phyloP scores from a whole-genome alignment of 2,113 vertebrate species.

The Coregonus clupeaformis region DNA sequence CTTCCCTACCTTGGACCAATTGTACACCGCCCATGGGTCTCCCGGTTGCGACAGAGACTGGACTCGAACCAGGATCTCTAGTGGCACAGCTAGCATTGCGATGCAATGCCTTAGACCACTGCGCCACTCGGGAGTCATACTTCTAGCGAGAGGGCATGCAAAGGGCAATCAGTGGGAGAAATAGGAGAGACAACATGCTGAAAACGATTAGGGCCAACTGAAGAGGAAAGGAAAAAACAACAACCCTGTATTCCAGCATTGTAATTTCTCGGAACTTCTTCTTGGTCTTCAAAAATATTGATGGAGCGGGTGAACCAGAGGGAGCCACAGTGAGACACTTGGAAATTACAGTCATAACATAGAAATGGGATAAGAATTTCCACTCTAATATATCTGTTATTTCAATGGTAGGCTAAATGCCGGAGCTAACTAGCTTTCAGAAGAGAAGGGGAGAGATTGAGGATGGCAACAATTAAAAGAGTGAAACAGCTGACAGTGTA shows the following conservation, averaged over 20 bases:
- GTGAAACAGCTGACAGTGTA: slow-evolving; percentile 57
- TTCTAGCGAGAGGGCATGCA: slow-evolving; percentile 28
- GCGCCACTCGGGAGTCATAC: no score
- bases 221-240: slow-evolving; percentile 20
- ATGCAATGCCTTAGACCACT: no score
- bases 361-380: slow-evolving; percentile 37
- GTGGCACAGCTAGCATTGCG: no score
- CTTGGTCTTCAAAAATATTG: slow-evolving; percentile 35
- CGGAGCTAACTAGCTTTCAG: slow-evolving; percentile 24
- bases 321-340: slow-evolving; percentile 13
- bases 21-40: no score
- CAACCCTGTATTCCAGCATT: slow-evolving; percentile 29
- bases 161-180: slow-evolving; percentile 33
- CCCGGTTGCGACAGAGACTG: no score
- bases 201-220: slow-evolving; percentile 7
- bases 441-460: slow-evolving; percentile 9
- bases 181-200: slow-evolving; percentile 33
- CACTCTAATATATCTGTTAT: slow-evolving; percentile 24
- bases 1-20: no score
- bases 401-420: slow-evolving; percentile 23
- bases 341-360: slow-evolving; percentile 26
- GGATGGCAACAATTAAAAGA: slow-evolving; percentile 52
- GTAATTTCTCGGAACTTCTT: slow-evolving; percentile 23
- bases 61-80: no score
- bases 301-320: slow-evolving; percentile 4